These are phyloP conservation scores for Odontomachus brunneus DNA, from an alignment of 1,140 invertebrate genomes.

Conservation along the genomic window DNA sequence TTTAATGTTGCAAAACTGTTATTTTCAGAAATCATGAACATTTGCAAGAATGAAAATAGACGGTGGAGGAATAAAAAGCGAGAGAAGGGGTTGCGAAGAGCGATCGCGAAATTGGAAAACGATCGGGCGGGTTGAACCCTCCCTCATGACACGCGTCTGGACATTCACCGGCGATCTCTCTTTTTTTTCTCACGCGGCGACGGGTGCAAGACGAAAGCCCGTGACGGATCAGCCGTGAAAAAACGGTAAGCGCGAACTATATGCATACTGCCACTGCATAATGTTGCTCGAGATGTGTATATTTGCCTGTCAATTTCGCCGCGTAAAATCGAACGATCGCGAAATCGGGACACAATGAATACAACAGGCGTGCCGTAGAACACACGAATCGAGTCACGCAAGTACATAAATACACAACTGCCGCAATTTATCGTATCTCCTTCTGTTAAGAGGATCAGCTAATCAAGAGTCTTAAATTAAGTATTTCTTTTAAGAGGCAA, in stretches of 20 bases:
- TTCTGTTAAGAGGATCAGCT: too few species aligned
- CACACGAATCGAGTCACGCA: not conserved
- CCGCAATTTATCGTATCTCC: too few species aligned
- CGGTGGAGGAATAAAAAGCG: not conserved
- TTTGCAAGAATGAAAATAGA: not conserved
- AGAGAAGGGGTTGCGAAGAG: slow-evolving; percentile 2
- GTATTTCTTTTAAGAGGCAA: too few species aligned
- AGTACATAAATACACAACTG: not conserved
- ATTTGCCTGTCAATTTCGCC: slow-evolving; percentile 52
- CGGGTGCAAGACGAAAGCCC: slow-evolving; percentile 68
- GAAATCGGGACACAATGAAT: slow-evolving; percentile 19
- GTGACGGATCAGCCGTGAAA: slow-evolving; percentile 82
- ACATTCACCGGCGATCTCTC: slow-evolving; percentile 72
- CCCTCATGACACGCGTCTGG: slow-evolving; percentile 60
- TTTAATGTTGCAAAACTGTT: not conserved
- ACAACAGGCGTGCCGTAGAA: not conserved
- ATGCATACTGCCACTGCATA: slow-evolving; percentile 77
- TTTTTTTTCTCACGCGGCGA: slow-evolving; percentile 82
- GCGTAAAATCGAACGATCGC: not conserved
- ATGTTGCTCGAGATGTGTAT: slow-evolving; percentile 61
- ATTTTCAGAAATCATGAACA: not conserved
- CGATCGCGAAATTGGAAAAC: slow-evolving; percentile 55
- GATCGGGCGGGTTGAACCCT: slow-evolving; percentile 55
- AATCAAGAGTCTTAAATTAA: too few species aligned
- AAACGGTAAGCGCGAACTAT: slow-evolving; percentile 80